Evolutionary conservation across 2,888 invertebrate species (phyloP).

Genomic region (Monoplex corrugatus): DNA sequence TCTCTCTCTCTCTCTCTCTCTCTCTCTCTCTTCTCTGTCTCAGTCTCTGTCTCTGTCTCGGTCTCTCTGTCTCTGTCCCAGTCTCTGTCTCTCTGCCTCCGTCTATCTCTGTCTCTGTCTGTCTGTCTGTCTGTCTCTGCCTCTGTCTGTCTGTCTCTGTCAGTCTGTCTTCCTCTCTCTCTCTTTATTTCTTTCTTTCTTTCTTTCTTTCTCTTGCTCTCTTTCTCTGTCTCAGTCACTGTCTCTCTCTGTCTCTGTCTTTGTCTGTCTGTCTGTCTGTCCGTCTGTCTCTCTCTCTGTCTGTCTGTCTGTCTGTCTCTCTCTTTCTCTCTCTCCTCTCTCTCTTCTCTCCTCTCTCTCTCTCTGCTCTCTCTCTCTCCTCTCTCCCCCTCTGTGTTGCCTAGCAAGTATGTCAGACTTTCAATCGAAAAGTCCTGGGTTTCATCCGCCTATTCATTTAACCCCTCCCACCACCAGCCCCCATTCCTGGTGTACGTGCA

Average conservation of each 20-base stretch:
- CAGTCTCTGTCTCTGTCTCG: background rate
- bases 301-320: background rate
- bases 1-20: background rate
- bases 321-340: background rate
- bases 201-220: conserved; percentile 60
- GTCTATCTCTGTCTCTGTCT: conserved; percentile 61
- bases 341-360: background rate
- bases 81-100: background rate
- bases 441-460: too few relatives aligned
- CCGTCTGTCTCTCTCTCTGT: background rate
- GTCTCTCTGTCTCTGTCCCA: too few relatives aligned
- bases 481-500: too few relatives aligned
- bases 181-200: conserved; percentile 56
- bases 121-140: conserved; percentile 29
- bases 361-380: background rate
- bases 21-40: background rate
- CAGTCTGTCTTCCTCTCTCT: too few relatives aligned
- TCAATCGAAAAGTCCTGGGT: too few relatives aligned
- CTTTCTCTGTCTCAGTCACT: conserved; percentile 47
- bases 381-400: background rate
- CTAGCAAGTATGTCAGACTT: too few relatives aligned
- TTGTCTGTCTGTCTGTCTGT: background rate
- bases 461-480: background rate
- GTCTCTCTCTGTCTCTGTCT: background rate
- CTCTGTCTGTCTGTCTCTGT: background rate